phyloP scores from a whole-genome alignment of 2,797 vertebrate species.

The Tachyglossus aculeatus region DNA sequence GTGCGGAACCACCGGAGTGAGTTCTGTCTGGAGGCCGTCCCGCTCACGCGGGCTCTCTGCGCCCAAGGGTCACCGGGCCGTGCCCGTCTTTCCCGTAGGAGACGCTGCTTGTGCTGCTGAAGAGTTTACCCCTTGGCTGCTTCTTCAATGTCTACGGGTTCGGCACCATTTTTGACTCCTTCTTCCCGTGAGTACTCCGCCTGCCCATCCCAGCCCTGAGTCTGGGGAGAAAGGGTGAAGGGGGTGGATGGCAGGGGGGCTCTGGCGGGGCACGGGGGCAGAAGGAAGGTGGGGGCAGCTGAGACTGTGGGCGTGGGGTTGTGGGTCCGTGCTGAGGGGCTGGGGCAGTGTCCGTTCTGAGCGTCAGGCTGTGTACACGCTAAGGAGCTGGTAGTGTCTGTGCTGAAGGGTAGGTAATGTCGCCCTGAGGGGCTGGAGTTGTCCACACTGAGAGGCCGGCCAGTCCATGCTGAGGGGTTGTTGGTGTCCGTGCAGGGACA shows the following conservation, averaged over 20 bases:
- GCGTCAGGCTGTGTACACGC: background rate
- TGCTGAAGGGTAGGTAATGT: background rate
- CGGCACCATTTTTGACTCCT: constrained; percentile 75
- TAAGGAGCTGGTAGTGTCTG: background rate
- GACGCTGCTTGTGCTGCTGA: constrained; percentile 85
- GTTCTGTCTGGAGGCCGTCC: background rate
- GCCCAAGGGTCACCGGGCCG: background rate
- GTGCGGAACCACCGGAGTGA: background rate
- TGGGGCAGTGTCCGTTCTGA: background rate
- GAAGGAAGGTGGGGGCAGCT: background rate
- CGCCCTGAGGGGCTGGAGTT: no score
- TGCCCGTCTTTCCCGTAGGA: constrained; percentile 68
- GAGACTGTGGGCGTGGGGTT: no score
- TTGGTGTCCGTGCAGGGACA: constrained; percentile 61
- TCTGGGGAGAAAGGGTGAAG: background rate
- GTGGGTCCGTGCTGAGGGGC: background rate
- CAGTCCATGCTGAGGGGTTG: background rate
- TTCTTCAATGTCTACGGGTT: constrained; percentile 89
- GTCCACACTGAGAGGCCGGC: background rate
- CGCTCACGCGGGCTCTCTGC: background rate
- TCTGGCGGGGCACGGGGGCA: background rate
- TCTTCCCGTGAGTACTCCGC: constrained; percentile 80
- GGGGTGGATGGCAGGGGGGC: background rate
- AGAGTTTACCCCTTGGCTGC: constrained; percentile 88
- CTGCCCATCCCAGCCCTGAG: accelerated